A percentile compares a stretch with the other conserved stretches of the same genome.
These are phyloP conservation scores for Portunus trituberculatus DNA, from an alignment of 1,140 invertebrate species.

Conservation along the genomic window DNA sequence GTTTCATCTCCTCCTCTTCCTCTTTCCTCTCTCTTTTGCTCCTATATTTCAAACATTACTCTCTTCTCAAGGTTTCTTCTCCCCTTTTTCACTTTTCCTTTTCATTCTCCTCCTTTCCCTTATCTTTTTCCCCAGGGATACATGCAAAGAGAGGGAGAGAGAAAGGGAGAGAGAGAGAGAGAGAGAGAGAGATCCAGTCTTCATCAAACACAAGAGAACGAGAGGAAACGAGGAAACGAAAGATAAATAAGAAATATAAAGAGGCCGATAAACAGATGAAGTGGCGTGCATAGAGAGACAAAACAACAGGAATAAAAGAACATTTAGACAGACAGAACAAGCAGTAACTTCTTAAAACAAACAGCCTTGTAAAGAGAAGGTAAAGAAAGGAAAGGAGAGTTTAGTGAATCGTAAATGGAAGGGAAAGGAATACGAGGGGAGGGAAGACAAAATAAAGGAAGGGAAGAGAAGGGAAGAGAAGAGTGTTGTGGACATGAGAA, in stretches of 20 bases:
- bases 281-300: neutral
- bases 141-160: too few relatives aligned
- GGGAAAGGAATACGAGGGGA: neutral
- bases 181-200: too few relatives aligned
- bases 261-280: neutral
- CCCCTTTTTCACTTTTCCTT: too few relatives aligned
- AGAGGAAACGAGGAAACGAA: too few relatives aligned
- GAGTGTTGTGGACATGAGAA: neutral
- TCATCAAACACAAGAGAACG: too few relatives aligned
- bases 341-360: neutral
- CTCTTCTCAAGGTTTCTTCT: too few relatives aligned
- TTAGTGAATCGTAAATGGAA: neutral
- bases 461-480: neutral
- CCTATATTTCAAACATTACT: too few relatives aligned
- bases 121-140: too few relatives aligned
- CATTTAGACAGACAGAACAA: neutral
- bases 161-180: too few relatives aligned
- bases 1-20: too few relatives aligned
- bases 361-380: neutral
- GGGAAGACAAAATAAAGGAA: neutral
- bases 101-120: neutral
- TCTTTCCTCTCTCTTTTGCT: too few relatives aligned
- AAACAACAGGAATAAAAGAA: neutral
- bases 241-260: neutral
- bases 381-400: neutral